phyloP scores from a whole-genome alignment of 2,797 vertebrate species.

The Acipenser transmontanus region DNA sequence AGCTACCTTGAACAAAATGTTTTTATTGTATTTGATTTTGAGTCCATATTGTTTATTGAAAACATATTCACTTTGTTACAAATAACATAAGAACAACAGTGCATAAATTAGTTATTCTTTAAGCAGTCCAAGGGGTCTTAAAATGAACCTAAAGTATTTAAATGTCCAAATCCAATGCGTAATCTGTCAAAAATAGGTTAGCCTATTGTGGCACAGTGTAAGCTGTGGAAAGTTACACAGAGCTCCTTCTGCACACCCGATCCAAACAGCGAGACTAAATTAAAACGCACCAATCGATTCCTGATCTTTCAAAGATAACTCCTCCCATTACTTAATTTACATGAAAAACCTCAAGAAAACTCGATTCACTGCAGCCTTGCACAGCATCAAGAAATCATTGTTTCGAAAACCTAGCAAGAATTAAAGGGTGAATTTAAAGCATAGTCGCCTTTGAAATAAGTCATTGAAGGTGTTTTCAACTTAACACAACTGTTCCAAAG shows the following conservation, averaged over 20 bases:
- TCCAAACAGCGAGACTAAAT: not conserved
- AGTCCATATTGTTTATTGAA: too few relatives aligned
- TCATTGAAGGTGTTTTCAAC: not conserved
- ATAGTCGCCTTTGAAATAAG: not conserved
- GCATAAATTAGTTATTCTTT: too few relatives aligned
- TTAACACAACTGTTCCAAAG: slow-evolving; percentile 6
- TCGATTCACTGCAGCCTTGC: slow-evolving; percentile 10
- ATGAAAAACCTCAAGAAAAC: slow-evolving; percentile 52
- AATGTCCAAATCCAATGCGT: too few relatives aligned
- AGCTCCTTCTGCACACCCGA: slow-evolving; percentile 4
- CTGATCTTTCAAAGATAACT: slow-evolving; percentile 44
- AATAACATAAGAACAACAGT: too few relatives aligned
- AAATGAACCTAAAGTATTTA: too few relatives aligned
- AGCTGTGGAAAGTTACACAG: not conserved
- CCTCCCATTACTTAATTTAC: slow-evolving; percentile 62
- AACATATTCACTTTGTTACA: too few relatives aligned
- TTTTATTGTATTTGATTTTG: too few relatives aligned
- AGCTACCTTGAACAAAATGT: too few relatives aligned
- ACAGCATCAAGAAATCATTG: not conserved
- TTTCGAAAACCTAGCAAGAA: not conserved
- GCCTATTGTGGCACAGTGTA: too few relatives aligned
- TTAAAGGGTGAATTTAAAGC: not conserved
- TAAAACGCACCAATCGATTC: slow-evolving; percentile 47
- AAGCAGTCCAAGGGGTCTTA: too few relatives aligned
- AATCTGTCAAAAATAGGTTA: too few relatives aligned